Base-by-base conservation (phyloP, 2,797 vertebrate species). In the Dryobates pubescens region DNA sequence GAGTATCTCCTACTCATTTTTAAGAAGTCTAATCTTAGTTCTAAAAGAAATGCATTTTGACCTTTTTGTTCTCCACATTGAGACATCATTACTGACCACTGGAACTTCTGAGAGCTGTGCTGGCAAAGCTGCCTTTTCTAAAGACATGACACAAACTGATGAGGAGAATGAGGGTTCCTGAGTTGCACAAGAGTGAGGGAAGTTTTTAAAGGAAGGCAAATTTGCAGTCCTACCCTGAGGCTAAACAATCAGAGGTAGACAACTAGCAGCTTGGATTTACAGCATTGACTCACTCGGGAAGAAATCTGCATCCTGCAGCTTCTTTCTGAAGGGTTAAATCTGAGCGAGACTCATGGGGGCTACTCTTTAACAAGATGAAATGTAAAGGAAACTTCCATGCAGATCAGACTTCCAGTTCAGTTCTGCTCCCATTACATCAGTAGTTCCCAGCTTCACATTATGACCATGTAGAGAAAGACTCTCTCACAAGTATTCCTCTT, bases 371-470 rank as follows among this genome's bases (percentile, higher is more conserved):
- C 18, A 57, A 32, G 32, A 69, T 43, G 24, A 32, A 51, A 82
- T 82, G 80, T 64, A 85, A 90, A 89, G 75, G 74, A 75, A 88
- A 86, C 68, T 81, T 69, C 78, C 30, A 71, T 81, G 26, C 16
- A 78, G 63, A 67, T 75, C 74, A 82, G 77, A 88, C 77, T 81
- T 72, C 43, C 79, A 82, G 56, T 47, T 89, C 69, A 56, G 73
- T 62, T 95, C 58, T 41, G 45, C 82, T 95, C 47, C 90, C 57
- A 41, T 85, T 92, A 89, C 79, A 73, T 82, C 89, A 90, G 79
- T 47, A 87, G 84, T 64, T 92, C 54, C 89, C 76, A 83, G 4
- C 26, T 59, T 84, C 58, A 87, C 45, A 77, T 71, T 73, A 64
- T 41, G 72, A 58, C 49, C 79, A 16, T 10, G 16, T 64, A 53